phyloP scores from a whole-genome alignment of 2,113 vertebrate genomes.

The Brachyhypopomus gauderio region DNA sequence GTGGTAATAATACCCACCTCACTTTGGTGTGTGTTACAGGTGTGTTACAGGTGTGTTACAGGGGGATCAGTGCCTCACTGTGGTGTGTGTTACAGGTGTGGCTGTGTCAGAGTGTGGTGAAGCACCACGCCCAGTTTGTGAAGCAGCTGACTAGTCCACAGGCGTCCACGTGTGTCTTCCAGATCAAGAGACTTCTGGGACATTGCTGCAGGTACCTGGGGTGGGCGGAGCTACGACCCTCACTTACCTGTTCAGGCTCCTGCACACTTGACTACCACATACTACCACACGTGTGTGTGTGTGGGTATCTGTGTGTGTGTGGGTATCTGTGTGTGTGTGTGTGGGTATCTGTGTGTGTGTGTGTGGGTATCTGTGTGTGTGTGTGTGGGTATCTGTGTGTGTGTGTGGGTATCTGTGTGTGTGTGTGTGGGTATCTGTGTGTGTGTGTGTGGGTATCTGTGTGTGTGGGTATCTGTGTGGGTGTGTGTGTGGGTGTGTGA shows the following conservation, averaged over 20 bases:
- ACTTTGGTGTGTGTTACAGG: conserved; percentile 76
- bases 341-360: background rate
- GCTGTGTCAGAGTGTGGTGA: conserved; percentile 94
- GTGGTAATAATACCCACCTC: too few species aligned
- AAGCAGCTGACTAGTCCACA: conserved; percentile 86
- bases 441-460: too few species aligned
- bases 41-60: conserved; percentile 80
- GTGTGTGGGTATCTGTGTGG: too few species aligned
- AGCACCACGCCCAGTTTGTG: conserved; percentile 86
- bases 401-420: too few species aligned
- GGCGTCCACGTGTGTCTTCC: conserved; percentile 89
- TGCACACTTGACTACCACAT: too few species aligned
- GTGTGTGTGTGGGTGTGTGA: too few species aligned
- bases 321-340: too few species aligned
- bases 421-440: too few species aligned
- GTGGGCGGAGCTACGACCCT: background rate
- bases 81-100: conserved; percentile 83
- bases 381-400: too few species aligned
- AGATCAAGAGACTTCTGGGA: conserved; percentile 93
- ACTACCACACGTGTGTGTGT: background rate
- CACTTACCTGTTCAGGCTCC: background rate
- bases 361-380: too few species aligned
- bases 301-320: too few species aligned
- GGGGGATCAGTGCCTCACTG: too few species aligned
- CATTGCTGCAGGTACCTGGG: conserved; percentile 90